Evolutionary conservation across 2,888 invertebrate species (phyloP).

Genomic region (Oeneis ivallda): DNA sequence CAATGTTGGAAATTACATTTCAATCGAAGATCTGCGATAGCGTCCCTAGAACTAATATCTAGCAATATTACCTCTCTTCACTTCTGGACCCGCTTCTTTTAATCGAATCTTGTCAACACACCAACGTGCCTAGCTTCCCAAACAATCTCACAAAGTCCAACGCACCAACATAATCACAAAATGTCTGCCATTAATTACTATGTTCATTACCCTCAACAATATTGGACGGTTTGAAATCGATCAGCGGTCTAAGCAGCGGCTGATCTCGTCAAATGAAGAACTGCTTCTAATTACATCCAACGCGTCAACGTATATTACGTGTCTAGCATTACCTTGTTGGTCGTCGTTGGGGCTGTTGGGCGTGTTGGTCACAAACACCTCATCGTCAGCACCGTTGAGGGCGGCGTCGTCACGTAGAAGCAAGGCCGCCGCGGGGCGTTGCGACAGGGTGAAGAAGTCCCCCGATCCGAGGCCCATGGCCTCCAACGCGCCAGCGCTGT

Average conservation of each 20-base stretch:
- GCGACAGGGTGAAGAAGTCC: slow-evolving; percentile 79
- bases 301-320: not conserved
- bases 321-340: slow-evolving; percentile 11
- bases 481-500: slow-evolving; percentile 75
- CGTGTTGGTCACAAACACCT: slow-evolving; percentile 60
- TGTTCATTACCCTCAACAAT: not conserved
- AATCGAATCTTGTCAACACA: too few relatives aligned
- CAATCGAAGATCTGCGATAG: too few relatives aligned
- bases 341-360: slow-evolving; percentile 26
- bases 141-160: too few relatives aligned
- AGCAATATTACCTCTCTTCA: too few relatives aligned
- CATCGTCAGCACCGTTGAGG: slow-evolving; percentile 73
- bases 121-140: too few relatives aligned
- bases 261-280: too few relatives aligned
- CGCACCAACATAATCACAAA: too few relatives aligned
- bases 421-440: slow-evolving; percentile 75
- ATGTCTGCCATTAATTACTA: not conserved
- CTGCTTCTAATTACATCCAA: not conserved
- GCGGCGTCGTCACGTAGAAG: slow-evolving; percentile 71
- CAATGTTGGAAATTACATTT: too few relatives aligned
- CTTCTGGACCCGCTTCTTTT: too few relatives aligned
- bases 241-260: not conserved
- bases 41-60: too few relatives aligned
- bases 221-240: not conserved
- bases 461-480: slow-evolving; percentile 76